These are phyloP conservation scores for Dolichomitus sp. DNA, from an alignment of 2,888 invertebrate species.

Conservation along the genomic window DNA sequence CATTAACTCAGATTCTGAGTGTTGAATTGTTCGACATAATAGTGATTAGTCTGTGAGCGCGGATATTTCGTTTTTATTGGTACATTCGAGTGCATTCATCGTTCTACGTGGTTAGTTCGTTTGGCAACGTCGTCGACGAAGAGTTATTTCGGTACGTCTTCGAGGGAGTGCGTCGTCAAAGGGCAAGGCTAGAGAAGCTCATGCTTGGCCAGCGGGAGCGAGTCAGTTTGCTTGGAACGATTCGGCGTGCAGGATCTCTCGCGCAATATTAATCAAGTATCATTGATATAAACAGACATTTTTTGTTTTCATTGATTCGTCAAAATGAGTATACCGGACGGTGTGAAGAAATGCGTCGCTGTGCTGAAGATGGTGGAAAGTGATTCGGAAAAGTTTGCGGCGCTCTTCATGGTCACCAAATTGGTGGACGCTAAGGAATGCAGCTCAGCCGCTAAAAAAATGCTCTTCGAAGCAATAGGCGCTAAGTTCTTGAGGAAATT, in stretches of 20 bases:
- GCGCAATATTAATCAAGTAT: background rate
- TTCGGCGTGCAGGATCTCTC: slow-evolving; percentile 65
- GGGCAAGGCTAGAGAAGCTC: slow-evolving; percentile 83
- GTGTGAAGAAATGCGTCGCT: slow-evolving; percentile 94
- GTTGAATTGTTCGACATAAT: background rate
- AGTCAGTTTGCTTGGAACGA: slow-evolving; percentile 76
- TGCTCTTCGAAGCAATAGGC: slow-evolving; percentile 96
- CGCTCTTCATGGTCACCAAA: slow-evolving; percentile 96
- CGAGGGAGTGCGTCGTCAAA: slow-evolving; percentile 73
- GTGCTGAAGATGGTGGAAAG: slow-evolving; percentile 93
- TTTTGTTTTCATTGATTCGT: background rate
- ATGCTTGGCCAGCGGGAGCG: background rate
- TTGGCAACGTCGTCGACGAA: slow-evolving; percentile 53
- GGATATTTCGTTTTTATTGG: slow-evolving; percentile 3
- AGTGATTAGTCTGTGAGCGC: background rate
- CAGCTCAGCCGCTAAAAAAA: slow-evolving; percentile 90
- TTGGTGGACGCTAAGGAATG: slow-evolving; percentile 95
- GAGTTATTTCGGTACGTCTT: slow-evolving; percentile 55
- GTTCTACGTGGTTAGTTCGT: slow-evolving; percentile 13
- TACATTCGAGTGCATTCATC: slow-evolving; percentile 10
- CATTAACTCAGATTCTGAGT: too few species aligned
- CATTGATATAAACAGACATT: background rate
- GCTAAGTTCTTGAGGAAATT: slow-evolving; percentile 94
- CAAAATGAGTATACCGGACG: slow-evolving; percentile 89
- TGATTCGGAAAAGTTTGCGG: slow-evolving; percentile 97